A percentile compares a stretch with the other conserved stretches of the same genome.
phyloP scores from a whole-genome alignment of 2,888 invertebrate genomes.

The Apamea monoglypha region DNA sequence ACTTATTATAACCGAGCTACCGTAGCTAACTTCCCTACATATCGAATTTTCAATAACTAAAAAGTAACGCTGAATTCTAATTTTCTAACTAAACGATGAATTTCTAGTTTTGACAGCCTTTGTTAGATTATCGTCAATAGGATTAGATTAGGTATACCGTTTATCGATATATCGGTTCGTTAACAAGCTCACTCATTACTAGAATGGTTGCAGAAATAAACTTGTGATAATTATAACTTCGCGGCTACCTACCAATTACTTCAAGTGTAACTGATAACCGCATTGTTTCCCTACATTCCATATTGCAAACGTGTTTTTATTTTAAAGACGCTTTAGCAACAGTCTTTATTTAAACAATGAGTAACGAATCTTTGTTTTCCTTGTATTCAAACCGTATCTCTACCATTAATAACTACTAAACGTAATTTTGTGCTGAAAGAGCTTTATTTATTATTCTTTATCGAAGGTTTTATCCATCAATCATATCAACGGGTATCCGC shows the following conservation, averaged over 20 bases:
- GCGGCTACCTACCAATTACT: constrained; percentile 22
- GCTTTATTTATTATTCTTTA: background rate
- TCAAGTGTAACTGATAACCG: constrained; percentile 20
- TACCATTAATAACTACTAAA: background rate
- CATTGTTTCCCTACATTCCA: background rate
- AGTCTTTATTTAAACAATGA: background rate
- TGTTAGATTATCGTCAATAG: constrained; percentile 21
- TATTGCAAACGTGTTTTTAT: background rate
- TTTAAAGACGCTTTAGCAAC: background rate
- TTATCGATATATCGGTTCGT: constrained; percentile 12
- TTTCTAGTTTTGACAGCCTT: constrained; percentile 14
- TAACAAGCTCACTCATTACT: constrained; percentile 26
- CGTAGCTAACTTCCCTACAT: constrained; percentile 17
- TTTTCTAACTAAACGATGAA: constrained; percentile 3
- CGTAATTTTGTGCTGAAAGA: background rate
- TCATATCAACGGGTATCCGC: too few species aligned
- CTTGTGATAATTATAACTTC: constrained; percentile 11
- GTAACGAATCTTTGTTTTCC: background rate
- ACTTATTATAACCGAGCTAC: background rate
- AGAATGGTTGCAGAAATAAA: background rate
- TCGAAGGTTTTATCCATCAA: background rate
- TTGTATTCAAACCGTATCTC: background rate
- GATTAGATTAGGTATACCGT: constrained; percentile 40
- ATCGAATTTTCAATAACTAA: constrained; percentile 30
- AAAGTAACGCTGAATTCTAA: constrained; percentile 24